Evolutionary conservation across 2,888 invertebrate genomes (phyloP).

Genomic region (Smittia sp.): DNA sequence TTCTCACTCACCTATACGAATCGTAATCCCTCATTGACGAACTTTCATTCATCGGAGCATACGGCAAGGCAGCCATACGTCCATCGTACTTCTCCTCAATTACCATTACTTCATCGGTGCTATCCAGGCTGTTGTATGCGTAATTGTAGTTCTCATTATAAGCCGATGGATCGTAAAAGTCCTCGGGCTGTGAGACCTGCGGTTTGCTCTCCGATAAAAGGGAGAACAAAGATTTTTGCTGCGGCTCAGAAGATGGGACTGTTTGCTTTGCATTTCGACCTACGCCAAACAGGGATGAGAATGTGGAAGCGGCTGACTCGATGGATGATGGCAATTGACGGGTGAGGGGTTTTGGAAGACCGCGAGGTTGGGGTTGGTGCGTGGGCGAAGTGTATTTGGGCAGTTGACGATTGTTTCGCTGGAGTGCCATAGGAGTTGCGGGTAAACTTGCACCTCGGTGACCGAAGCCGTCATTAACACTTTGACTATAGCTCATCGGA

Average conservation of each 20-base stretch:
- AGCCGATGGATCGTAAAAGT: conserved; percentile 42
- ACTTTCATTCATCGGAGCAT: neutral
- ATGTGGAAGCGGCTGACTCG: conserved; percentile 12
- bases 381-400: conserved; percentile 31
- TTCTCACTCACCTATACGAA: neutral
- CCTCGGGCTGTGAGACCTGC: neutral
- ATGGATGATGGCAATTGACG: conserved; percentile 31
- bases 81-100: conserved; percentile 21
- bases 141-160: conserved; percentile 71
- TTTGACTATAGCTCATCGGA: conserved; percentile 47
- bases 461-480: conserved; percentile 47
- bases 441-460: conserved; percentile 43
- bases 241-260: neutral
- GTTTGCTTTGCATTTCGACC: neutral
- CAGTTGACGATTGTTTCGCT: conserved; percentile 30
- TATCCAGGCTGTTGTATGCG: conserved; percentile 68
- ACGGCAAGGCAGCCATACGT: conserved; percentile 42
- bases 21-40: conserved; percentile 11
- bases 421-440: conserved; percentile 43
- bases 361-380: conserved; percentile 11
- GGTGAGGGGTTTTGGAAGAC: conserved; percentile 30
- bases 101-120: conserved; percentile 47
- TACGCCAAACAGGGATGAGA: conserved; percentile 21
- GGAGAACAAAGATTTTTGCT: neutral
- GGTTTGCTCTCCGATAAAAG: neutral